Conservation (phyloP, 2,888 invertebrate genomes). For the Hemistola chrysoprasaria region DNA sequence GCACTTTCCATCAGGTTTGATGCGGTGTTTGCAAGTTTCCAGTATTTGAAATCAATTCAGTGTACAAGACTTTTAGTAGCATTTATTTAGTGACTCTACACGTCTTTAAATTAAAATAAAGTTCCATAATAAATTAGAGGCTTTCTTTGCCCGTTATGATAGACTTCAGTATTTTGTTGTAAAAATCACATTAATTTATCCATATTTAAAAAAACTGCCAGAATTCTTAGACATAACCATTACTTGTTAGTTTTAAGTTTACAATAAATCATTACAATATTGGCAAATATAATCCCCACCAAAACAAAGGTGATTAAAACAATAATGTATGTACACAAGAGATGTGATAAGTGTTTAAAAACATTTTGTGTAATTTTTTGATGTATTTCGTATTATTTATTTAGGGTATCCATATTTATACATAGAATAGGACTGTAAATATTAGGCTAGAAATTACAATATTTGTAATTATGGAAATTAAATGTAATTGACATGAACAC, state of each 20-base stretch:
- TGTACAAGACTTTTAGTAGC: too few relatives aligned
- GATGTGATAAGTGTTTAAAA: slow-evolving; percentile 67
- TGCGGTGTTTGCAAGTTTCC: too few relatives aligned
- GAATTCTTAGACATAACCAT: slow-evolving; percentile 53
- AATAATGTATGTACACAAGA: slow-evolving; percentile 58
- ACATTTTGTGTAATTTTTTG: slow-evolving; percentile 58
- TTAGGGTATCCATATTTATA: slow-evolving; percentile 68
- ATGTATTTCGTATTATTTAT: slow-evolving; percentile 76
- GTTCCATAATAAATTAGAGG: neutral
- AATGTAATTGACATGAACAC: slow-evolving; percentile 43
- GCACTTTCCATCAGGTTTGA: too few relatives aligned
- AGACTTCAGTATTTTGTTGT: slow-evolving; percentile 25
- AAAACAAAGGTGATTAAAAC: slow-evolving; percentile 40
- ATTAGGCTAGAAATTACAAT: slow-evolving; percentile 71
- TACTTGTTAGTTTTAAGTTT: slow-evolving; percentile 47
- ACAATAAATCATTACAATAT: slow-evolving; percentile 22
- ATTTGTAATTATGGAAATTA: slow-evolving; percentile 74
- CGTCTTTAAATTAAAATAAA: too few relatives aligned
- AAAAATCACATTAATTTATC: too few relatives aligned
- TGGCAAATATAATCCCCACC: slow-evolving; percentile 53
- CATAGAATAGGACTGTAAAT: slow-evolving; percentile 69
- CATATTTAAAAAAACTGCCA: slow-evolving; percentile 49
- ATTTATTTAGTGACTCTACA: too few relatives aligned
- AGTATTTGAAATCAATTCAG: too few relatives aligned
- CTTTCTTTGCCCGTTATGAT: slow-evolving; percentile 6